phyloP scores from a whole-genome alignment of 2,888 invertebrate genomes.

The Rhogogaster chlorosoma region DNA sequence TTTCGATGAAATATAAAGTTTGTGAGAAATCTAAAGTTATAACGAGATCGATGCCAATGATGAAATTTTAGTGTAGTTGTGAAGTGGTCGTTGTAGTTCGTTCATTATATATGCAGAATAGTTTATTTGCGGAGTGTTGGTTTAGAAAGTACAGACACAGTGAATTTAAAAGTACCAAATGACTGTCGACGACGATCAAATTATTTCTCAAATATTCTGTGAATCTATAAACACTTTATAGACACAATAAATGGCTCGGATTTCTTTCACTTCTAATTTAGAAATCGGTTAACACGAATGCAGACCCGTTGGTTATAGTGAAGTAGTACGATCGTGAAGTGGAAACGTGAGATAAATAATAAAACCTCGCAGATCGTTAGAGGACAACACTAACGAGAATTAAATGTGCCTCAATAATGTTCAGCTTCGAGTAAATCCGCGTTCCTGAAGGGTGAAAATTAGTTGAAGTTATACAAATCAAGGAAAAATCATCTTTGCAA shows the following conservation, averaged over 20 bases:
- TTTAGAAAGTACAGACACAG: slow-evolving; percentile 40
- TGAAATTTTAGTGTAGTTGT: not conserved
- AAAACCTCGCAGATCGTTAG: slow-evolving; percentile 7
- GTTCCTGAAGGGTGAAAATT: not conserved
- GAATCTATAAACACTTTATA: not conserved
- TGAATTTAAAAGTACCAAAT: slow-evolving; percentile 19
- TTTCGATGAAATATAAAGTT: not conserved
- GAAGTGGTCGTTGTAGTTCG: not conserved
- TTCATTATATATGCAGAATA: not conserved
- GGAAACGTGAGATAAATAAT: not conserved
- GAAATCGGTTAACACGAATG: slow-evolving; percentile 28
- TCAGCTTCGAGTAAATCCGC: not conserved
- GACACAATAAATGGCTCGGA: not conserved
- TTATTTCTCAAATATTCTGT: not conserved
- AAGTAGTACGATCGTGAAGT: slow-evolving; percentile 18
- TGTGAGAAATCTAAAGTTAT: not conserved
- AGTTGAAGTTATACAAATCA: not conserved
- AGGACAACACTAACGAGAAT: not conserved
- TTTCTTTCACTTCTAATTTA: not conserved
- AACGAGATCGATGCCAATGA: not conserved
- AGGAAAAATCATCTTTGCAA: not conserved
- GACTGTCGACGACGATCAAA: not conserved
- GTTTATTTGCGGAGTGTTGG: slow-evolving; percentile 11
- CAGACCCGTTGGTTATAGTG: not conserved
- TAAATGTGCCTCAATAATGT: not conserved